These are phyloP conservation scores for Tipula lateralis DNA, from an alignment of 2,888 invertebrate genomes.

Conservation along the genomic window DNA sequence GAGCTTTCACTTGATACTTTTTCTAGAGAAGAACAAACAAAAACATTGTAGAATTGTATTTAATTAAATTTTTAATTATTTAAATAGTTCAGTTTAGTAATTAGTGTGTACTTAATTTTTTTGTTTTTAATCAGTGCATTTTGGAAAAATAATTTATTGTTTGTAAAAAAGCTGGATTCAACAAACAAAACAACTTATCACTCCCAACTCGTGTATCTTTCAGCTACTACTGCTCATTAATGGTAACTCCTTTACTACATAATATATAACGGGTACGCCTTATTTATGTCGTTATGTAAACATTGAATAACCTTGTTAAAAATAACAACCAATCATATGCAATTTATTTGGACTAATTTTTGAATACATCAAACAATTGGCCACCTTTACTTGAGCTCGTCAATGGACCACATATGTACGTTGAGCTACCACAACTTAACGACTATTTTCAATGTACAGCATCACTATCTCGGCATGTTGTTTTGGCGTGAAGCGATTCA, in stretches of 20 bases:
- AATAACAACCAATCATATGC: too few relatives aligned
- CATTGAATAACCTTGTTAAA: too few relatives aligned
- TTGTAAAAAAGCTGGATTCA: not conserved
- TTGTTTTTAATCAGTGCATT: not conserved
- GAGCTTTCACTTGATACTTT: constrained; percentile 1
- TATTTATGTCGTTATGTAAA: too few relatives aligned
- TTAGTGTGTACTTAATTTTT: not conserved
- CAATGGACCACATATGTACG: too few relatives aligned
- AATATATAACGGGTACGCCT: too few relatives aligned
- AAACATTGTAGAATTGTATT: not conserved
- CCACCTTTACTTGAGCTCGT: too few relatives aligned
- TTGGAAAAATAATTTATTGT: not conserved
- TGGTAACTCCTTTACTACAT: not conserved
- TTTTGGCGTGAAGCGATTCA: too few relatives aligned
- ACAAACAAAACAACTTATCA: not conserved
- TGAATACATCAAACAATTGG: too few relatives aligned
- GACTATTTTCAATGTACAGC: too few relatives aligned
- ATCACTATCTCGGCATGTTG: too few relatives aligned
- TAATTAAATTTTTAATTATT: not conserved
- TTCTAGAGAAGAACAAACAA: not conserved
- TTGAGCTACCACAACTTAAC: too few relatives aligned
- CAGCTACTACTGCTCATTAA: not conserved
- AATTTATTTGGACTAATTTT: too few relatives aligned
- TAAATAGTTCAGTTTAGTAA: not conserved
- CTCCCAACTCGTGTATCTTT: not conserved